Evolutionary conservation across 2,113 vertebrate genomes (phyloP), one percentile per base, ranked within the genome.

Genomic region (Cisticola juncidis): DNA sequence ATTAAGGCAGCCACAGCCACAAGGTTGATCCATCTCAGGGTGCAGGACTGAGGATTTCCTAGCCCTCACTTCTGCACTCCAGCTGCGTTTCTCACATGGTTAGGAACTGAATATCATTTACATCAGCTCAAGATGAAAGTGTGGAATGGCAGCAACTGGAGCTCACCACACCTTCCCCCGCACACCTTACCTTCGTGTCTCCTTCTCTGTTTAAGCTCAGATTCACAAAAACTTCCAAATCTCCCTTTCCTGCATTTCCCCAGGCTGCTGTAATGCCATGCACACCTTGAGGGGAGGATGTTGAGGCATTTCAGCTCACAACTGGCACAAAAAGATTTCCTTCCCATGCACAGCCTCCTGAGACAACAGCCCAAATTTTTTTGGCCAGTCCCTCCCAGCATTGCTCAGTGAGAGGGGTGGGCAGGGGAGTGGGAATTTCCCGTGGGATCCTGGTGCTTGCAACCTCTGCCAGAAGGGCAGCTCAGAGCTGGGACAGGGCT

Each of bases 341-440:
- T 48, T 72, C 51, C 17, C 1, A 2, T n/a, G 5, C 7, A 28
- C 38, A 61, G 6, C 12, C 86, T 81, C 33, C 9, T 12, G 21
- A 80, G 36, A 66, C 9, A 66, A 25, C 20, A 65, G 38, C 9
- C 5, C 13, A 21, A 1, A n/a, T 38, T 38, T 12, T 80, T 85
- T 69, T 62, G 35, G 2, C 15, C 25, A 42, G 31, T 48, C 6
- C 19, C 3, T 61, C 3, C 9, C 1, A 5, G 29, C 26, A 28
- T 18, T 2, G 0, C 5, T 13, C 1, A 2, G 22, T 42, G 48
- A 40, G 10, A 24, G 5, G 11, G 17, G 20, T 50, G 53, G 17
- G 5, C 51, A 58, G 26, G 22, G 20, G 33, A 62, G 5, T 1
- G 1, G 9, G 21, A 77, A 35, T 42, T 5, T 7, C 6, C 38